Evolutionary conservation across 2,888 invertebrate genomes (phyloP), one percentile per base, ranked within the genome.

Genomic region (Nipponacmea schrenckii): DNA sequence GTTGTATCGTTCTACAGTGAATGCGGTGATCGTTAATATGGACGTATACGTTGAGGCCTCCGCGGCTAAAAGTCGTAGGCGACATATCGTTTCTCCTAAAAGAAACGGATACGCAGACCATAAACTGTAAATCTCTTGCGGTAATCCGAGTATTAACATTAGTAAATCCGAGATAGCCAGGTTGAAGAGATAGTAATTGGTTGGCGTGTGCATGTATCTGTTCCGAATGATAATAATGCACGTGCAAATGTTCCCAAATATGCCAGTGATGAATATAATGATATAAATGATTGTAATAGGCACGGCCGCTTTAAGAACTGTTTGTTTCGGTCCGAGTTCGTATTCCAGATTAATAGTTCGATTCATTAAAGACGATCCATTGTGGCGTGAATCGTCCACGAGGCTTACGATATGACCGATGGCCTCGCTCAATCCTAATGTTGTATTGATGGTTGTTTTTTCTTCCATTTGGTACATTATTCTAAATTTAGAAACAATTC

Each of bases 101-200:
- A 92, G 76, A 84, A 86, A 89, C 4, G 89, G 89, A 73, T 89
- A 89, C 12, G 83, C 81, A 10, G 84, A 85, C 89, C 87, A 87
- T 63, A 86, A 83, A 7, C 77, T 74, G 86, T 94, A 93, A 67
- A 95, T 91, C 86, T 96, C 96, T 79, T 93, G 93, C 0, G 95
- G 95, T 83, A 95, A 92, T 0, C 95, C 96, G 75, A 94, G 92
- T 0, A 94, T 88, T 20, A 95, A 90, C 20, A 95, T 90, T 31
- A 95, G 90, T 62, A 95, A 91, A 87, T 96, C 95, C 0, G 95
- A 94, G 75, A 95, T 90, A 17, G 96, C 95, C 89, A 96, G 90
- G 86, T 94, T 96, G 90, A 96, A 95, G 65, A 96, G 91, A 86
- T 96, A 96, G 85, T 95, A 96, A 86, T 96, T 96, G 8, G 85